phyloP scores from a whole-genome alignment of 2,888 invertebrate genomes.

The Rhamnusium bicolor region DNA sequence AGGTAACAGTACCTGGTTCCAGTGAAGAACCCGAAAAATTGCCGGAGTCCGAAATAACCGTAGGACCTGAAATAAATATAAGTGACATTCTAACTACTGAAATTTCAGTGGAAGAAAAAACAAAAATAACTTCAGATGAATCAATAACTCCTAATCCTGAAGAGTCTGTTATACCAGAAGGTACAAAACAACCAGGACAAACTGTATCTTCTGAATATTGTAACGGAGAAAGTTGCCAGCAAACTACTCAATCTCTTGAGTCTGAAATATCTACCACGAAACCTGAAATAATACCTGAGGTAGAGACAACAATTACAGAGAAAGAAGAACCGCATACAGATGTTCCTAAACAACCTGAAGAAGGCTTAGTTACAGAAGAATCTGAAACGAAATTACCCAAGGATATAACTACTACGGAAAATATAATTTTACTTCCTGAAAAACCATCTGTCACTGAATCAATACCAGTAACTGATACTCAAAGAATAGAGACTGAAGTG shows the following conservation, averaged over 20 bases:
- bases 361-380: conserved; percentile 5
- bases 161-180: background rate
- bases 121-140: background rate
- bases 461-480: conserved; percentile 37
- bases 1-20: background rate
- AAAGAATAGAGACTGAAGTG: background rate
- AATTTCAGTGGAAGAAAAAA: background rate
- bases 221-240: conserved; percentile 13
- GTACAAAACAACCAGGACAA: conserved; percentile 22
- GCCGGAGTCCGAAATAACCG: background rate
- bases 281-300: conserved; percentile 19
- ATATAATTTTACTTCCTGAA: background rate
- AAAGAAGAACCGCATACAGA: conserved; percentile 15
- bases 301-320: conserved; percentile 2
- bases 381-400: background rate
- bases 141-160: background rate
- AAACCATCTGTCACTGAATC: background rate
- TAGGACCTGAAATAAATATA: background rate
- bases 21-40: background rate
- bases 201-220: conserved; percentile 27
- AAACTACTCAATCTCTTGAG: conserved; percentile 21
- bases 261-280: conserved; percentile 24
- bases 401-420: conserved; percentile 4
- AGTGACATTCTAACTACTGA: background rate
- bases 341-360: conserved; percentile 26